Evolutionary conservation across 1,140 invertebrate species (phyloP), one percentile per base, ranked within the genome.

Genomic region (Lordiphosa collinella): DNA sequence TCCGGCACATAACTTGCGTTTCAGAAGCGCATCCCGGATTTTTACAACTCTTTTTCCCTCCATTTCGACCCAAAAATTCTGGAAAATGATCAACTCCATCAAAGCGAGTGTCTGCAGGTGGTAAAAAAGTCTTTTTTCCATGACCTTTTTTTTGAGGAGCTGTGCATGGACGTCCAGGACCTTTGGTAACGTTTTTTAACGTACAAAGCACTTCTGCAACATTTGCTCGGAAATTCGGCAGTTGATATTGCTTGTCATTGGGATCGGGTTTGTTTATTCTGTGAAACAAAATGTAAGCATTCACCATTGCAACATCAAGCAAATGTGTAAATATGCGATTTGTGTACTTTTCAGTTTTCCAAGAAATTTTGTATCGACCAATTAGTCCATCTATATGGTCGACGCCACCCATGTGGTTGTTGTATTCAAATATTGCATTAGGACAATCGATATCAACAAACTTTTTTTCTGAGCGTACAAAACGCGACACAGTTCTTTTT

Each of bases 241-340:
- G n/a, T n/a, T n/a, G n/a, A n/a, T n/a, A n/a, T n/a, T n/a, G n/a
- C n/a, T n/a, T n/a, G n/a, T n/a, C n/a, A n/a, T n/a, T 37, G 35
- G 35, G 35, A 37, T 37, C 35, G 16, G 16, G 16, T 16, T 16
- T 16, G 16, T 16, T 16, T 16, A 16, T 16, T 16, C 16, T 16
- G 16, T 16, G 16, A 16, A 16, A 2, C 16, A 16, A 16, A 16
- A 16, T 16, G 16, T 16, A 16, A 16, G 16, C 3, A 16, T 16
- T 16, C 16, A 16, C 16, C 16, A 16, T 16, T 16, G 16, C 16
- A 16, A 16, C 16, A 16, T 16, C 16, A 16, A 46, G 18, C 43
- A 29, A 46, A 46, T 29, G 43, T 46, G 43, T 46, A 18, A 46
- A 46, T 31, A 46, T 18, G 13, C 43, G 22, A n/a, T 46, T 46